Evolutionary conservation across 1,140 invertebrate genomes (phyloP).

Genomic region (Theocolax elegans): DNA sequence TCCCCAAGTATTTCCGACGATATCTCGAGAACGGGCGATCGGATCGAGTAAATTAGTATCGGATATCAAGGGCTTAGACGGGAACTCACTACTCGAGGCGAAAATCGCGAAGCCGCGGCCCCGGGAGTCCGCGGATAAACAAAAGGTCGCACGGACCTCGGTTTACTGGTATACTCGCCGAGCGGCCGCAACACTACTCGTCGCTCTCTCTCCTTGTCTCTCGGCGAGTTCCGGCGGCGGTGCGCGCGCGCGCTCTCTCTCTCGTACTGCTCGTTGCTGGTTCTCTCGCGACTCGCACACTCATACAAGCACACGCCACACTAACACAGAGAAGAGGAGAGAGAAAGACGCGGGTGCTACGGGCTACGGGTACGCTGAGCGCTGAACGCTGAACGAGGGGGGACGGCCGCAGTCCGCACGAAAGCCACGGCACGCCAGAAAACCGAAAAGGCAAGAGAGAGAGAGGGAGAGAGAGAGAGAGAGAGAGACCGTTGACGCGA

Average conservation of each 20-base stretch:
- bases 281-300: neutral
- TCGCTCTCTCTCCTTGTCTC: constrained; percentile 18
- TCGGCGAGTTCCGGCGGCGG: constrained; percentile 34
- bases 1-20: constrained; percentile 10
- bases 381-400: too few species aligned
- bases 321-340: neutral
- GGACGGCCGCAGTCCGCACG: too few species aligned
- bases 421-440: too few species aligned
- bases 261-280: neutral
- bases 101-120: neutral
- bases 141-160: constrained; percentile 57
- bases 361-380: too few species aligned
- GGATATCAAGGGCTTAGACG: neutral
- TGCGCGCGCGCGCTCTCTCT: neutral
- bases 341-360: too few species aligned
- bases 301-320: neutral
- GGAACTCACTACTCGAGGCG: neutral
- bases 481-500: neutral
- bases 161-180: constrained; percentile 38
- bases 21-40: neutral
- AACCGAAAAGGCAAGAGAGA: neutral
- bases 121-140: constrained; percentile 62
- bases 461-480: neutral
- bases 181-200: neutral
- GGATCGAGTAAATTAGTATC: neutral